phyloP scores from a whole-genome alignment of 1,140 invertebrate species.

The Drosophila lowei region DNA sequence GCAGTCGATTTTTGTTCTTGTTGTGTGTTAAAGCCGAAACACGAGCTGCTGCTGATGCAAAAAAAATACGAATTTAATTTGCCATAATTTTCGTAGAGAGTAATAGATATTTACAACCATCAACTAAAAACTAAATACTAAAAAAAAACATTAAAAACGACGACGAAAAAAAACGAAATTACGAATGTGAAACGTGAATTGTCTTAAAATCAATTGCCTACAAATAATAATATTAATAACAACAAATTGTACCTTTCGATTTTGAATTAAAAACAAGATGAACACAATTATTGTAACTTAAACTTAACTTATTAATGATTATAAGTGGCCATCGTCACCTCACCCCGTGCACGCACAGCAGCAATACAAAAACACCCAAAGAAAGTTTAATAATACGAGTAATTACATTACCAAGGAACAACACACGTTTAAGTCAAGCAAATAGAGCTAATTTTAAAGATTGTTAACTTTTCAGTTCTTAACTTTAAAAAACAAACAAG shows the following conservation, averaged over 20 bases:
- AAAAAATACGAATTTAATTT: conserved; percentile 43
- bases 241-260: conserved; percentile 53
- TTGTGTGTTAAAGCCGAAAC: neutral
- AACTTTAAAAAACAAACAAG: conserved; percentile 30
- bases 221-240: conserved; percentile 31
- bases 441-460: conserved; percentile 47
- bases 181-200: conserved; percentile 1
- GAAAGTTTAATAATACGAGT: conserved; percentile 38
- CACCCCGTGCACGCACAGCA: conserved; percentile 6
- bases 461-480: conserved; percentile 27
- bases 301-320: neutral
- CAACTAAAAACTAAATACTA: conserved; percentile 24
- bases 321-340: neutral
- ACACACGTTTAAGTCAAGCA: conserved; percentile 48
- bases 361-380: conserved; percentile 19
- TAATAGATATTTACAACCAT: conserved; percentile 39
- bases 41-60: conserved; percentile 31
- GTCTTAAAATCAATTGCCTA: conserved; percentile 24
- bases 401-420: conserved; percentile 36
- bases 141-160: conserved; percentile 7
- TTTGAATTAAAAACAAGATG: conserved; percentile 36
- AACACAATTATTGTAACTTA: neutral
- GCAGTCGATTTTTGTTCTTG: neutral
- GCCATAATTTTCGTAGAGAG: conserved; percentile 28
- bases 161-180: neutral